phyloP scores from a whole-genome alignment of 2,113 vertebrate genomes.

The Rhynchomys soricoides region DNA sequence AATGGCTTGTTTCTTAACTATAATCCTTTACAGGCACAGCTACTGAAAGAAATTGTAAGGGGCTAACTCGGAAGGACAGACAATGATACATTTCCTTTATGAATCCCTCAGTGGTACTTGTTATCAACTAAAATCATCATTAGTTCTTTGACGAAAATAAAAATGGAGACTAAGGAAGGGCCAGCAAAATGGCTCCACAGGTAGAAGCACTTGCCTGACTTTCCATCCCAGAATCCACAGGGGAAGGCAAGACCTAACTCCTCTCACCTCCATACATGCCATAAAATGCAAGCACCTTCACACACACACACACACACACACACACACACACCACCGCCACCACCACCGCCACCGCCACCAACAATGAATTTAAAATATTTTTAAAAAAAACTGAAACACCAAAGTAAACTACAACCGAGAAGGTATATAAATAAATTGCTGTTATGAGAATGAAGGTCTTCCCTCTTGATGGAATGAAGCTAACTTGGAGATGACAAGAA shows the following conservation, averaged over 20 bases:
- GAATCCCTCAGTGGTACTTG: not conserved
- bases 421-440: not conserved
- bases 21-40: not conserved
- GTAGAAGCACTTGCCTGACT: not conserved
- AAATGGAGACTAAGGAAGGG: not conserved
- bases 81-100: not conserved
- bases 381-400: not conserved
- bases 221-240: not conserved
- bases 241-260: not conserved
- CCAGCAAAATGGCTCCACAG: not conserved
- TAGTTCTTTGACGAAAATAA: not conserved
- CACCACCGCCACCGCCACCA: not conserved
- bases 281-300: not conserved
- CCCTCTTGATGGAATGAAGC: not conserved
- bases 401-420: not conserved
- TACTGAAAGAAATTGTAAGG: not conserved
- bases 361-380: not conserved
- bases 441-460: not conserved
- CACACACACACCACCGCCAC: not conserved
- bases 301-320: not conserved
- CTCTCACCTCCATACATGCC: not conserved
- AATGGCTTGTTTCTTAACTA: not conserved
- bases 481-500: not conserved
- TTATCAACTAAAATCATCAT: not conserved
- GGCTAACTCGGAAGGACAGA: not conserved